Conservation (phyloP, 2,113 vertebrate species). For the Perca schrenkii region DNA sequence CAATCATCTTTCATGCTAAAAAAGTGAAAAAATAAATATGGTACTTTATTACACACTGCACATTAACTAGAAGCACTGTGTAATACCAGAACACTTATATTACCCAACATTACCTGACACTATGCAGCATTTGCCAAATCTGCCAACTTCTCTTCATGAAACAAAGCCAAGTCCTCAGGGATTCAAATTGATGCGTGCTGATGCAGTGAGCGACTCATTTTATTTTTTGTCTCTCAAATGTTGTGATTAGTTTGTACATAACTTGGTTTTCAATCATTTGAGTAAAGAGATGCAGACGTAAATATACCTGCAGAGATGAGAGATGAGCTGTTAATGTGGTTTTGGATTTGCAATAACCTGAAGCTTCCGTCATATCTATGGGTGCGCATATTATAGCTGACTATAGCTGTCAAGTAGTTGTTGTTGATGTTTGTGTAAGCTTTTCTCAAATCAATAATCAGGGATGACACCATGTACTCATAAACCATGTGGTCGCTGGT, state of each 20-base stretch:
- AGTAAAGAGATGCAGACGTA: background rate
- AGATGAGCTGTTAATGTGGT: background rate
- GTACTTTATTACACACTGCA: background rate
- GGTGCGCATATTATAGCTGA: background rate
- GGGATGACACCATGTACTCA: background rate
- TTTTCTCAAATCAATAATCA: background rate
- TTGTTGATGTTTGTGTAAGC: background rate
- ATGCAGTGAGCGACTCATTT: background rate
- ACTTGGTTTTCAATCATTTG: conserved; percentile 3
- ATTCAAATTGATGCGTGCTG: background rate
- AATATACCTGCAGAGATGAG: background rate
- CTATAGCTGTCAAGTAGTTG: background rate
- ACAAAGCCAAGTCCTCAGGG: conserved; percentile 4
- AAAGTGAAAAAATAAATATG: background rate
- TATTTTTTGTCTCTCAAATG: background rate
- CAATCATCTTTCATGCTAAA: conserved; percentile 20
- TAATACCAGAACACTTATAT: background rate
- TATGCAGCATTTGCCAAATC: background rate
- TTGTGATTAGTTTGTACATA: conserved; percentile 5
- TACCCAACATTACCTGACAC: background rate
- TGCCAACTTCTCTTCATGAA: background rate
- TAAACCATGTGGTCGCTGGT: background rate
- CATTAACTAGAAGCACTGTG: background rate
- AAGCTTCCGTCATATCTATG: background rate
- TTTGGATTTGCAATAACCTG: conserved; percentile 16